A percentile compares a stretch with the other conserved stretches of the same genome.
Evolutionary conservation across 2,888 invertebrate species (phyloP).

Genomic region (Phyto melanocephala): DNA sequence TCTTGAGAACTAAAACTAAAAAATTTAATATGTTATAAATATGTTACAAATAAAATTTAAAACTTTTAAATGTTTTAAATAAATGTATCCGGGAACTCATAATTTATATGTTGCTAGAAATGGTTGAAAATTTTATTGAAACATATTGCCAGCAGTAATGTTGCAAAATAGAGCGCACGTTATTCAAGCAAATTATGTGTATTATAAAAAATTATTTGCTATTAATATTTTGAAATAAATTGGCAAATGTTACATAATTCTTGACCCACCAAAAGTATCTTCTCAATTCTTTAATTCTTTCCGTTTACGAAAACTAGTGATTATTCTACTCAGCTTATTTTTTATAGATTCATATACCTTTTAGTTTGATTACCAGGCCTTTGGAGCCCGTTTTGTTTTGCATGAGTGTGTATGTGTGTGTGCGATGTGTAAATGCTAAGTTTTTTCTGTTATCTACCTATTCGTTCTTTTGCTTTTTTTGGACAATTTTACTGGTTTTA

Average conservation of each 20-base stretch:
- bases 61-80: too few species aligned
- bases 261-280: not conserved
- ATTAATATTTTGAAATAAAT: too few species aligned
- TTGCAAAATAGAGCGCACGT: not conserved
- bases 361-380: constrained; percentile 53
- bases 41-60: too few species aligned
- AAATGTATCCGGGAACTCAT: too few species aligned
- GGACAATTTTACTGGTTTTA: constrained; percentile 37
- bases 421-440: not conserved
- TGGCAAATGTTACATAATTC: not conserved
- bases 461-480: not conserved
- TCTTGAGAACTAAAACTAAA: too few species aligned
- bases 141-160: not conserved
- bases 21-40: too few species aligned
- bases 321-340: constrained; percentile 5
- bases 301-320: constrained; percentile 7
- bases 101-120: too few species aligned
- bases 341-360: constrained; percentile 47
- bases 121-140: not conserved
- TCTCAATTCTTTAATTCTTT: not conserved
- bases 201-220: too few species aligned
- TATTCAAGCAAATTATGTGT: too few species aligned
- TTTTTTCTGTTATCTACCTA: not conserved
- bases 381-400: constrained; percentile 24
- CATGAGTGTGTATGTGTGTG: not conserved